These are phyloP conservation scores for Euura lappo DNA, from an alignment of 1,140 invertebrate species.

Conservation along the genomic window DNA sequence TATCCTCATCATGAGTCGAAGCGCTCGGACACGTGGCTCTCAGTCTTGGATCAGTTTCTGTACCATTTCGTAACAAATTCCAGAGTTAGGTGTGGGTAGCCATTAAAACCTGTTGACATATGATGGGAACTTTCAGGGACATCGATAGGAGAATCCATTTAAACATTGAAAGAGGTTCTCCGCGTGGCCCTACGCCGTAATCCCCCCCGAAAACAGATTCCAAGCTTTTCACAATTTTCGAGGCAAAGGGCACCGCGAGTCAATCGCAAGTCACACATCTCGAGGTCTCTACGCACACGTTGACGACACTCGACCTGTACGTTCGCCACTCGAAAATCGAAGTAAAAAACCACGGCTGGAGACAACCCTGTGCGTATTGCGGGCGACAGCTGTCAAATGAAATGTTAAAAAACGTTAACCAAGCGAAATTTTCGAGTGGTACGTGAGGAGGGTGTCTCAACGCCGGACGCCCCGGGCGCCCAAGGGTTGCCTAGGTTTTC, in stretches of 20 bases:
- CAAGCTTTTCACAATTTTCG: background rate
- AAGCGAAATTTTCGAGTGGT: conserved; percentile 59
- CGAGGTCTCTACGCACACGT: background rate
- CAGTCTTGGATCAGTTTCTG: background rate
- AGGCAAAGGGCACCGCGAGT: too few species aligned
- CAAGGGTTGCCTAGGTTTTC: background rate
- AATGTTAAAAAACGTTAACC: conserved; percentile 58
- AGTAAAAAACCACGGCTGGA: conserved; percentile 19
- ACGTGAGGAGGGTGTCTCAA: conserved; percentile 24
- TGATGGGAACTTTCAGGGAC: background rate
- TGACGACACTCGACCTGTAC: background rate
- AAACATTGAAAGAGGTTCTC: background rate
- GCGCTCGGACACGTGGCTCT: background rate
- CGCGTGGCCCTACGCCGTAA: too few species aligned
- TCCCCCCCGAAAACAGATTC: background rate
- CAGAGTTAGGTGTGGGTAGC: background rate
- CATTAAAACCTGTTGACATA: conserved; percentile 3
- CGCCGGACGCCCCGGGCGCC: background rate
- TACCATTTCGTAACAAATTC: background rate
- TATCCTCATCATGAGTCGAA: background rate
- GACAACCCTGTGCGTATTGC: conserved; percentile 44
- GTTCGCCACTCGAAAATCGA: background rate
- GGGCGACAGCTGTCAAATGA: conserved; percentile 61
- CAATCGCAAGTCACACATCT: too few species aligned
- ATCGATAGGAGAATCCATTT: background rate